Base-by-base conservation (phyloP, 2,113 vertebrate genomes). In the Strix aluco region DNA sequence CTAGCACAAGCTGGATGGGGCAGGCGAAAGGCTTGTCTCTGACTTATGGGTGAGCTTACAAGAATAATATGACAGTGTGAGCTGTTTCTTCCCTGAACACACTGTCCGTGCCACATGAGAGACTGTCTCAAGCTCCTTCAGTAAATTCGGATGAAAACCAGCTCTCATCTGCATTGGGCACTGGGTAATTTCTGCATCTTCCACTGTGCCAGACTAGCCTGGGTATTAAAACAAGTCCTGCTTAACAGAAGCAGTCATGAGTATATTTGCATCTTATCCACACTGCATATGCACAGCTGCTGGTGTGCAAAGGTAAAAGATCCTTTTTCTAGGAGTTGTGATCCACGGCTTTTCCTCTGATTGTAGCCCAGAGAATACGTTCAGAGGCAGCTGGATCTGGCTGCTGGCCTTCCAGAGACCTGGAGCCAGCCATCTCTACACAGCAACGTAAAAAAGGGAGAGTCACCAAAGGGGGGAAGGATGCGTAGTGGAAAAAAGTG, bases 361-460 rank as follows among this genome's bases (percentile, higher is more conserved):
- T 18, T 78, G 59, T 9, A 85, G 42, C 34, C 10, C 14, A 38
- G 13, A 47, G 14, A 52, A 67, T 51, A 61, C 0, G 1, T 44
- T 80, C 25, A 57, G 61, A 38, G 46, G 26, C 32, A 34, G 71
- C n/a, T 80, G 90, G 63, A 94, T 80, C 63, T 90, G 90, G 90
- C 84, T 59, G 14, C n/a, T 26, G 88, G 55, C 52, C 92, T 90
- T 95, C 81, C 59, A 71, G 86, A 92, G 81, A 78, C 23, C 23
- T 11, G 12, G 87, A 90, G 66, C 38, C 52, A 57, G 73, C 38
- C 51, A 19, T 63, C 69, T 82, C 51, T 83, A 61, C 59, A 70
- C 79, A 81, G 59, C 70, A 92, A 95, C 49, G 30, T 85, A 80
- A 92, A 93, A 89, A 88, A 78, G 15, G 32, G 30, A 62, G 54